Base-by-base conservation (phyloP, 30 jellyfish, hydroid and myxozoan genomes). In the Hydra vulgaris region DNA sequence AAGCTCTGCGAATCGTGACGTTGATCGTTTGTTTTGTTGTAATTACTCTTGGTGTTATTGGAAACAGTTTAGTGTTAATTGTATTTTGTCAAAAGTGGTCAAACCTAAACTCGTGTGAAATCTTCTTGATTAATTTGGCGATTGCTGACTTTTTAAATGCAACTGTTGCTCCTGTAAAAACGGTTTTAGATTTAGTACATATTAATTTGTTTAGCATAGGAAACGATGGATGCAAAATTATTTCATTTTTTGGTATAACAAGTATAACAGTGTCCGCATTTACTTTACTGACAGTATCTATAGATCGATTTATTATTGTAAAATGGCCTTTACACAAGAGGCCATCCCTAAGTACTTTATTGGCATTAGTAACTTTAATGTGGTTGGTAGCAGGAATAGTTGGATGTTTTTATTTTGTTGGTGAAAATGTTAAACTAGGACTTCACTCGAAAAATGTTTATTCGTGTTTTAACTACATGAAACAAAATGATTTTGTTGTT, bases 101-200 rank as follows among this genome's bases (percentile, higher is more conserved):
- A 22, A 80, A 80, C n/a, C 85, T 92, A 25, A 92, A 92, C 55
- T 66, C 94, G 0, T 92, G 95, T 71, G 98, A 92, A 18, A 66
- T 92, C 20, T 84, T 92, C 27, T 86, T 92, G 98, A 70, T 92
- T 68, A 92, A 90, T 54, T 76, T 92, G 19, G 98, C 98, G 1
- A 69, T 81, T 21, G 96, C 98, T 27, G 98, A 92, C 71, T 72
- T 92, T 0, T 70, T 92, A 56, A 95, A 96, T 5, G 82, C 98
- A 23, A 71, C 84, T 27, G 75, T 81, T 12, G 71, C 85, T 20
- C 98, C 98, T 16, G 66, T 79, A 53, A 80, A 66, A 52, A 79
- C 82, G 70, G 81, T 92, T 22, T 71, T 89, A 15, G 95, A 78
- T 17, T 19, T 68, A 1, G 40, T 77, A 69, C 88, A 80, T 20